These are phyloP conservation scores for Orthonevra nobilis DNA, from an alignment of 2,888 invertebrate species.

Conservation along the genomic window DNA sequence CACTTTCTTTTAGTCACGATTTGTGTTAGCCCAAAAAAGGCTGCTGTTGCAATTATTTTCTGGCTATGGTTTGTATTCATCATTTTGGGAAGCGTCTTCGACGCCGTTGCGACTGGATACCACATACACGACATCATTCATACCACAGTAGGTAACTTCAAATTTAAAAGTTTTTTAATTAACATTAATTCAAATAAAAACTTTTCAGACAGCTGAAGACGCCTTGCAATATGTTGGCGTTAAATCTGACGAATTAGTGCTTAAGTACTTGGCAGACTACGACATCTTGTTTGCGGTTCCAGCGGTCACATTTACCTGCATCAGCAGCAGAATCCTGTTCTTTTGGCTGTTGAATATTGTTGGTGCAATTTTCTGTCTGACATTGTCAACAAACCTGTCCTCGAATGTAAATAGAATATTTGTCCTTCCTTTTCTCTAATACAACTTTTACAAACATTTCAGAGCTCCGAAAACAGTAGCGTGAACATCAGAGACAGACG, in stretches of 20 bases:
- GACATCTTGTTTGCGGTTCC: slow-evolving; percentile 76
- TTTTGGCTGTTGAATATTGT: slow-evolving; percentile 81
- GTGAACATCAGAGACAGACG: too few relatives aligned
- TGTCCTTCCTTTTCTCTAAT: too few relatives aligned
- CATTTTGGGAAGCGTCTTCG: slow-evolving; percentile 77
- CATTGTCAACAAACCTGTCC: too few relatives aligned
- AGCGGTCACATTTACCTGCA: slow-evolving; percentile 80
- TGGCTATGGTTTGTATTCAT: slow-evolving; percentile 80
- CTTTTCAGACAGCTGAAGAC: slow-evolving; percentile 30
- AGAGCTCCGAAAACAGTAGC: too few relatives aligned
- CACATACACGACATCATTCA: slow-evolving; percentile 78
- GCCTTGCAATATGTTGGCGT: slow-evolving; percentile 71
- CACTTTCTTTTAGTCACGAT: too few relatives aligned
- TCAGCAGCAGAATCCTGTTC: slow-evolving; percentile 81
- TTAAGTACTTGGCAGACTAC: slow-evolving; percentile 69
- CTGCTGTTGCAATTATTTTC: slow-evolving; percentile 74
- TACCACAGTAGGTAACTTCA: slow-evolving; percentile 78
- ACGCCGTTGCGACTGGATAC: slow-evolving; percentile 80
- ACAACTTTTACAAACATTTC: too few relatives aligned
- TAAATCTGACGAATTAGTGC: not conserved
- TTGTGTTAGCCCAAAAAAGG: too few relatives aligned
- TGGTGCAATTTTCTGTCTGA: too few relatives aligned
- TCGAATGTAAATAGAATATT: too few relatives aligned
- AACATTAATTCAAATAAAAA: too few relatives aligned
- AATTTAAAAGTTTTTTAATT: too few relatives aligned